Conservation (phyloP, 2,797 vertebrate species). For the Apogon talboti region DNA sequence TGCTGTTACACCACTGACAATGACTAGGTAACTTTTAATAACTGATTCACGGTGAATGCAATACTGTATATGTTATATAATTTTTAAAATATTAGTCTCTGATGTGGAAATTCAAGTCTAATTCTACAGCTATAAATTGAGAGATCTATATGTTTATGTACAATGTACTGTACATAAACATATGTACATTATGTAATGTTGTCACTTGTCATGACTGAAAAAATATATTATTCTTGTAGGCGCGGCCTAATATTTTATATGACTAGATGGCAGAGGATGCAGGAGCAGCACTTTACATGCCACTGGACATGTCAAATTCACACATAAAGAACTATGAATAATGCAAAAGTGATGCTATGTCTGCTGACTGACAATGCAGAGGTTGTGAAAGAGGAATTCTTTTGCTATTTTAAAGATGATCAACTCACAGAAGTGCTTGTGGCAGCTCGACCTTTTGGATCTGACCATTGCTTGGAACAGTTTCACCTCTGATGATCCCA, state of each 20-base stretch:
- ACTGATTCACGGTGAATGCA: slow-evolving; percentile 1
- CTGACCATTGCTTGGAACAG: slow-evolving; percentile 42
- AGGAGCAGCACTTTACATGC: neutral
- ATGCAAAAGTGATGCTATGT: neutral
- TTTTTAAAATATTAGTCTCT: slow-evolving; percentile 42
- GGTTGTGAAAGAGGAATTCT: slow-evolving; percentile 8
- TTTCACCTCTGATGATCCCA: slow-evolving; percentile 57
- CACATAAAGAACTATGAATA: slow-evolving; percentile 27
- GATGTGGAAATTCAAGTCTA: slow-evolving; percentile 39
- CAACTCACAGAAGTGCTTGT: slow-evolving; percentile 52
- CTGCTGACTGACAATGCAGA: slow-evolving; percentile 32
- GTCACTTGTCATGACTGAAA: slow-evolving; percentile 36
- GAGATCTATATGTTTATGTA: too few relatives aligned
- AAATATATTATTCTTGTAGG: neutral
- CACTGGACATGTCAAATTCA: slow-evolving; percentile 5
- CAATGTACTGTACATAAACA: too few relatives aligned
- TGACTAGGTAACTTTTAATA: neutral
- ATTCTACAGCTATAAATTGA: slow-evolving; percentile 3
- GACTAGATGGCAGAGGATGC: neutral
- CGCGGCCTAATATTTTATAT: slow-evolving; percentile 4
- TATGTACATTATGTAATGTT: neutral
- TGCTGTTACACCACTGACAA: too few relatives aligned
- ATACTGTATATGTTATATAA: slow-evolving; percentile 28
- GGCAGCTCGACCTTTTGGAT: slow-evolving; percentile 72
- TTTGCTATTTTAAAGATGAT: slow-evolving; percentile 50